A percentile compares a stretch with the other conserved stretches of the same genome.
Evolutionary conservation across 2,888 invertebrate genomes (phyloP).

Genomic region (Seira ritae): DNA sequence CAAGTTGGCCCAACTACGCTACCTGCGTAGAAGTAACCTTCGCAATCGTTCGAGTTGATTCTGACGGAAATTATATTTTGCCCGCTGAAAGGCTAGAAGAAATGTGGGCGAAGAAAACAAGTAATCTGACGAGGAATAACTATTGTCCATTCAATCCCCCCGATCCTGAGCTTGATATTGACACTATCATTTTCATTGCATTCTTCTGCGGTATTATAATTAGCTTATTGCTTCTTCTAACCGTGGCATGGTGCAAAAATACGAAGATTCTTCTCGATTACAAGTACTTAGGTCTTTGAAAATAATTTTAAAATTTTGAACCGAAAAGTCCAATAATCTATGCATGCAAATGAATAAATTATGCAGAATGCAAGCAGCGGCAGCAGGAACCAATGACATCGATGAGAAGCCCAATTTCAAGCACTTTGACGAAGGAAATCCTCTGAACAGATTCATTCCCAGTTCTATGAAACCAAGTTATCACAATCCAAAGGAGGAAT

Average conservation of each 20-base stretch:
- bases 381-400: no score
- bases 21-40: conserved; percentile 63
- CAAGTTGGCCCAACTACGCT: conserved; percentile 40
- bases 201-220: conserved; percentile 53
- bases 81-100: conserved; percentile 27
- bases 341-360: no score
- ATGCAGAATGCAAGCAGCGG: no score
- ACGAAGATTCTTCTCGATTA: neutral
- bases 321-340: no score
- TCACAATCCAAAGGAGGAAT: neutral
- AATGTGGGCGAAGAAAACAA: conserved; percentile 50
- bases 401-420: neutral
- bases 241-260: conserved; percentile 39
- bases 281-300: no score
- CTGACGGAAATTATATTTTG: conserved; percentile 41
- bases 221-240: conserved; percentile 28
- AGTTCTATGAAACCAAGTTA: neutral
- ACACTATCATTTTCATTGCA: conserved; percentile 50
- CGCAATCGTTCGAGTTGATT: conserved; percentile 33
- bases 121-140: neutral
- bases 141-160: conserved; percentile 59
- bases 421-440: conserved; percentile 14
- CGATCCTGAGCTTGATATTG: neutral
- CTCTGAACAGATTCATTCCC: conserved; percentile 26
- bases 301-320: no score